Evolutionary conservation across 53 echinoderm and acorn worm species (phyloP), one percentile per base, ranked within the genome.

Genomic region (Temnopleurus reevesii): DNA sequence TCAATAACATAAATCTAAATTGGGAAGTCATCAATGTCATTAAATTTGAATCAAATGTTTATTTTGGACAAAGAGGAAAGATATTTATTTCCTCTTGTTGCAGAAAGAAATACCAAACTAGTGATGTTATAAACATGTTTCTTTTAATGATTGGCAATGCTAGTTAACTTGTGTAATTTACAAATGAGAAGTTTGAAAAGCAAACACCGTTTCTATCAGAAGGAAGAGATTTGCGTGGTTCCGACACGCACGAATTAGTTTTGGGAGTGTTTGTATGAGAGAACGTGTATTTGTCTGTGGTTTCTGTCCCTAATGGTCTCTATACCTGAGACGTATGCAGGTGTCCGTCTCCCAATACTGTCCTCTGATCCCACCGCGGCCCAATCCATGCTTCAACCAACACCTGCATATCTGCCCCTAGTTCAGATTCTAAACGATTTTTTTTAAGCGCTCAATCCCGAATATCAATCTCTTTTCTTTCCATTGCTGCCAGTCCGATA

Each of bases 241-340:
- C n/a, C 19, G 56, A 54, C 84, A 83, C 84, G 84, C 56, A 19
- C 54, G 38, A 8, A 35, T 83, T 83, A 53, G 29, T 26, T 53
- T 29, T 53, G 15, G 47, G 45, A 4, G 47, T 81, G 33, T 49
- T 30, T 81, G 81, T 31, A 31, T 77, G 25, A 12, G 33, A 45
- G 45, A 21, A 26, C 41, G 0, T 17, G 0, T 81, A 27, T 81
- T 46, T 81, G 53, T 51, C 25, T 81, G 53, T 51, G 47, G 47
- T 81, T 81, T 81, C 7, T 12, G 12, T 71, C 34, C 36, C 33
- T 33, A 10, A 30, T 10, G 4, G 55, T 10, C 55, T 19, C 41
- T 55, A 18, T 83, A 83, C 84, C 84, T 83, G 84, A 83, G 84
- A 83, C 84, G 23, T 21, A 0, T 25, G 64, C 86, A 86, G 86